These are phyloP conservation scores for Conops quadrifasciatus DNA, from an alignment of 2,888 invertebrate genomes.

Conservation along the genomic window DNA sequence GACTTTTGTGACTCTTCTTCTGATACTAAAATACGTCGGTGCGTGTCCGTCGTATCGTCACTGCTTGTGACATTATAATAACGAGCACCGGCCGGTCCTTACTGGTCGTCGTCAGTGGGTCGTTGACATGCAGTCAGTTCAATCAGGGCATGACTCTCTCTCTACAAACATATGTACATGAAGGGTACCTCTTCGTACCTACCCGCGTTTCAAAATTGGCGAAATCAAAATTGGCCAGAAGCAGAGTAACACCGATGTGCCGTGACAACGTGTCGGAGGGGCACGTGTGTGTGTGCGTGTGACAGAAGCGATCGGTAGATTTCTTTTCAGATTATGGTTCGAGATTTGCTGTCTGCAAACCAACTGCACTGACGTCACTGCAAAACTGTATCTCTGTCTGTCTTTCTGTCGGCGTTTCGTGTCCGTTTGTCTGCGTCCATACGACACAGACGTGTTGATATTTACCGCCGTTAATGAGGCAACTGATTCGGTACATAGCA, in stretches of 20 bases:
- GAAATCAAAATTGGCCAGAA: too few relatives aligned
- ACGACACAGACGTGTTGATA: slow-evolving; percentile 6
- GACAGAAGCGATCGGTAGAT: slow-evolving; percentile 2
- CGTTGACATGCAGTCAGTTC: background rate
- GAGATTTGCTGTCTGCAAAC: slow-evolving; percentile 13
- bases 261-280: background rate
- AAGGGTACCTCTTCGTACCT: too few relatives aligned
- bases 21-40: background rate
- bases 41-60: background rate
- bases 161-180: background rate
- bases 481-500: slow-evolving; percentile 17
- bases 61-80: slow-evolving; percentile 9
- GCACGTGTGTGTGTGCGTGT: background rate
- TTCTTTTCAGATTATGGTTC: slow-evolving; percentile 26
- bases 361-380: too few relatives aligned
- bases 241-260: too few relatives aligned
- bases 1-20: background rate
- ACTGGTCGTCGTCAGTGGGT: background rate
- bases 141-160: background rate
- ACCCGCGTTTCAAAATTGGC: too few relatives aligned
- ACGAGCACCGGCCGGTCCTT: background rate
- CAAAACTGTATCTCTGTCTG: background rate
- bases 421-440: background rate
- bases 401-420: background rate
- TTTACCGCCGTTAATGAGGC: slow-evolving; percentile 26